Base-by-base conservation (phyloP, 2,113 vertebrate genomes). In the Neogale vison region DNA sequence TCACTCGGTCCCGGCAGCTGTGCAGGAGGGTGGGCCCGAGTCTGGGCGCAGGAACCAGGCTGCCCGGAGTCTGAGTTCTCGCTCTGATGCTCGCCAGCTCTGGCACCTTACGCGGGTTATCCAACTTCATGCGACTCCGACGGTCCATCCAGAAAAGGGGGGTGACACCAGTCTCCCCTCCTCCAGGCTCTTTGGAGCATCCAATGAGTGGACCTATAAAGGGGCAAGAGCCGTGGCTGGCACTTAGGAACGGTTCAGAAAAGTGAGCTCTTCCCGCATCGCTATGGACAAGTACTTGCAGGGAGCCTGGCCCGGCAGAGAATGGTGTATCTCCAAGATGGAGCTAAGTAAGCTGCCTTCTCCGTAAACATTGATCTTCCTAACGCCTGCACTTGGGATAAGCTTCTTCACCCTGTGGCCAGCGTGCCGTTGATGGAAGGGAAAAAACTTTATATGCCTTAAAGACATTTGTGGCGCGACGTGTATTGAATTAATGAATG, bases 101-200 rank as follows among this genome's bases (percentile, higher is more conserved):
- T 0, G 31, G 6, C 12, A 29, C 69, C 6, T 3, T 17, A 0
- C 2, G 42, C 2, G 4, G 4, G 3, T 17, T 4, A 11, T 2
- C 14, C 26, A 11, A 20, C 36, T 80, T 61, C 69, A 31, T n/a
- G 11, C 4, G 76, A 26, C 67, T 57, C 36, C 1, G 20, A 42
- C 17, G 6, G 55, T 84, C 47, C 45, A 2, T 29, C 15, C 21
- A 21, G 52, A 36, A 79, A 63, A 79, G n/a, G 42, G 20, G 18
- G 29, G 12, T 39, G 52, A 42, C 0, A 0, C 0, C 3, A 10
- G 74, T 23, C 15, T 21, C 23, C 1, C 18, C 1, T 36, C 34
- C 34, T 1, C 0, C 21, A 69, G 34, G 59, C 2, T 29, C 14
- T 26, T 34, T 24, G 61, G 76, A 77, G 31, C 31, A 7, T 24